A percentile compares a stretch with the other conserved stretches of the same genome.
Conservation (phyloP, 2,797 vertebrate genomes). For the Odontamblyopus lacepedii region DNA sequence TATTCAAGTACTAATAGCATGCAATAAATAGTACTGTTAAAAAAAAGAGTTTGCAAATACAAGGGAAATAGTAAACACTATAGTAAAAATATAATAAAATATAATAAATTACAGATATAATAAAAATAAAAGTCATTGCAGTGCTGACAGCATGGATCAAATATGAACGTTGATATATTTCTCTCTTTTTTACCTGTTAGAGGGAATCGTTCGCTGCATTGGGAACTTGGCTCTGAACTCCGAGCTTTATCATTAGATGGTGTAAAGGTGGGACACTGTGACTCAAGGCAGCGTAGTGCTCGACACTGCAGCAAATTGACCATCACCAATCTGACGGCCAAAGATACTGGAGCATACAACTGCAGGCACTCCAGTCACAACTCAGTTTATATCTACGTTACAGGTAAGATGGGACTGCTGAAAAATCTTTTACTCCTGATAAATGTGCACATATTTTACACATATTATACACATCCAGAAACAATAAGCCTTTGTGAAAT, state of each 20-base stretch:
- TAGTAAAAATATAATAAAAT: no score
- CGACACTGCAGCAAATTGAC: constrained; percentile 78
- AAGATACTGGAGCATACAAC: constrained; percentile 82
- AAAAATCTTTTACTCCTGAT: not conserved
- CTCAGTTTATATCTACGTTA: constrained; percentile 82
- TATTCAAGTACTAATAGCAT: no score
- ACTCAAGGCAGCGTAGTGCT: constrained; percentile 6
- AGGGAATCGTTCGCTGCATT: constrained; percentile 73
- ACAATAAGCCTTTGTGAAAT: not conserved
- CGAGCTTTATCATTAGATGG: constrained; percentile 48
- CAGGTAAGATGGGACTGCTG: constrained; percentile 75
- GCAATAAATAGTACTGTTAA: no score
- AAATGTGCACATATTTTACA: not conserved
- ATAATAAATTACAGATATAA: no score
- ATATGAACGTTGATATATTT: constrained; percentile 8
- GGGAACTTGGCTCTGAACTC: constrained; percentile 65
- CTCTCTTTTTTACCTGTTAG: constrained; percentile 64
- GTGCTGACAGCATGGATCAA: constrained; percentile 20
- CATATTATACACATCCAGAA: not conserved
- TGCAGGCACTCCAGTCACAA: constrained; percentile 63
- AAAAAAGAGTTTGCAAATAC: no score
- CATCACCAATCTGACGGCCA: constrained; percentile 62
- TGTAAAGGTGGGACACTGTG: constrained; percentile 67
- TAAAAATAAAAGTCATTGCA: constrained; percentile 1
- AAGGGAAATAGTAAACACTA: no score